Percentiles rank a stretch among this genome's conserved stretches.
Evolutionary conservation across 2,113 vertebrate genomes (phyloP).

Genomic region (Tachycineta bicolor): DNA sequence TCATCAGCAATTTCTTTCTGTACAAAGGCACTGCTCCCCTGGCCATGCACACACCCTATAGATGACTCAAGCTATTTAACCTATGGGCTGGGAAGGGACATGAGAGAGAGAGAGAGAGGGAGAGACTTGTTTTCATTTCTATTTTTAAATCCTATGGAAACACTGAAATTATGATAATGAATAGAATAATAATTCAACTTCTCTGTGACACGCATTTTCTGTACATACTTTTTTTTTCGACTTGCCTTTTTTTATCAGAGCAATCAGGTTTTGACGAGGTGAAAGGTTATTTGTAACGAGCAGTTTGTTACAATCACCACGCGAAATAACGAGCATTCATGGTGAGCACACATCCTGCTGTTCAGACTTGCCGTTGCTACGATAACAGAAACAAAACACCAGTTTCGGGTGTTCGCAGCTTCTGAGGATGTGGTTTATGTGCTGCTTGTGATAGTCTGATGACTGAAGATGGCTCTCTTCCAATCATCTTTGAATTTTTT

Average conservation of each 20-base stretch:
- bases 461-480: slow-evolving; percentile 22
- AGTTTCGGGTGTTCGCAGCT: slow-evolving; percentile 17
- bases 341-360: slow-evolving; percentile 6
- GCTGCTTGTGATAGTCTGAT: not conserved
- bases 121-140: not conserved
- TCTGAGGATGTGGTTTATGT: slow-evolving; percentile 45
- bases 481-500: not conserved
- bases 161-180: not conserved
- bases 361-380: slow-evolving; percentile 34
- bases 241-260: not conserved
- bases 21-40: not conserved
- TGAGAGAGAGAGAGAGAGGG: not conserved
- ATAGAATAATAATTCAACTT: not conserved
- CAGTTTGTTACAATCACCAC: not conserved
- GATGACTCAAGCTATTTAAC: slow-evolving; percentile 44
- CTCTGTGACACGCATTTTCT: not conserved
- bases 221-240: not conserved
- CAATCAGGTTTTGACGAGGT: not conserved
- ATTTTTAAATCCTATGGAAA: not conserved
- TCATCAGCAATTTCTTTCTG: slow-evolving; percentile 9
- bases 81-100: slow-evolving; percentile 23
- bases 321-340: not conserved
- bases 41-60: not conserved
- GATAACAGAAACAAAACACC: slow-evolving; percentile 60
- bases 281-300: not conserved